Conservation (phyloP, 2,888 invertebrate genomes). For the Dasysyrphus albostriatus region DNA sequence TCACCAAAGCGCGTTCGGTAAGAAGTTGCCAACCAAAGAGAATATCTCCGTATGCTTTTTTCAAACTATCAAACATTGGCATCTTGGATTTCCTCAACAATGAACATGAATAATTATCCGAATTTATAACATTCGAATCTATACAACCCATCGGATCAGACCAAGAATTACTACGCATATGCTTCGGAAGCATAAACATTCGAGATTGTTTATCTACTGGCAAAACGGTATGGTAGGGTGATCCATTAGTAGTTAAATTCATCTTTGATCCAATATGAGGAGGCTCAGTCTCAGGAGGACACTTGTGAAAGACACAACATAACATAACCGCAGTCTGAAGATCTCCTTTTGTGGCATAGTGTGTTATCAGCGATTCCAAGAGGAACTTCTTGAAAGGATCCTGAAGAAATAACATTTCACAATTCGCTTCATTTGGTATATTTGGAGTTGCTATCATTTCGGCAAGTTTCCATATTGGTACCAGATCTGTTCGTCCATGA, state of each 20-base stretch:
- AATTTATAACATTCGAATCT: conserved; percentile 78
- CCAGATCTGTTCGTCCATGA: conserved; percentile 91
- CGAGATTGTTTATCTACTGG: conserved; percentile 90
- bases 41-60: conserved; percentile 94
- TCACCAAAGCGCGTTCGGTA: conserved; percentile 88
- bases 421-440: conserved; percentile 84
- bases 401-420: conserved; percentile 89
- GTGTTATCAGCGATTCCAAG: conserved; percentile 92
- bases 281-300: conserved; percentile 83
- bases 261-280: conserved; percentile 54
- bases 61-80: conserved; percentile 90
- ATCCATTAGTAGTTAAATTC: conserved; percentile 88
- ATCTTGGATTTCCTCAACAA: conserved; percentile 81
- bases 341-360: conserved; percentile 92
- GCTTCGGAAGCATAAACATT: conserved; percentile 89
- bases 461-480: conserved; percentile 94
- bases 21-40: conserved; percentile 93
- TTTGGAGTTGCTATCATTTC: conserved; percentile 87
- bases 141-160: conserved; percentile 91
- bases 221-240: conserved; percentile 93
- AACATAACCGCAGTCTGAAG: conserved; percentile 97
- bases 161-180: conserved; percentile 93
- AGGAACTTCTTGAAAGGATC: conserved; percentile 95
- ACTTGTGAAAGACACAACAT: conserved; percentile 93
- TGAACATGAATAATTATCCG: conserved; percentile 80